Conservation (phyloP, 2,888 invertebrate species). For the Oscheius sp. region DNA sequence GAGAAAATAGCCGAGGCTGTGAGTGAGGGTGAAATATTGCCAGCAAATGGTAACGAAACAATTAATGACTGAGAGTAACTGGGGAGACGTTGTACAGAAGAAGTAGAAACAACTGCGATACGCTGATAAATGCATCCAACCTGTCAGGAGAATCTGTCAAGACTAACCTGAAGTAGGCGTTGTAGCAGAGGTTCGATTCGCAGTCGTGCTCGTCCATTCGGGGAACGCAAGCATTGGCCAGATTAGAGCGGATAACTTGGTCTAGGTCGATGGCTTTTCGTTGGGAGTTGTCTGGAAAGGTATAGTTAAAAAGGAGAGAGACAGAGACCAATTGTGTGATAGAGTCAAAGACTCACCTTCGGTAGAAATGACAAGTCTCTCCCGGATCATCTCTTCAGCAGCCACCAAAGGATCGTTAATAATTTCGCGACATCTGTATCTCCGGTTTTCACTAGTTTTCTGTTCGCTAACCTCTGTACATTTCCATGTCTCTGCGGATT, state of each 20-base stretch:
- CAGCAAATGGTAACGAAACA: not conserved
- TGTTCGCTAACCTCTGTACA: slow-evolving; percentile 1
- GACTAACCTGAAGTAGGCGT: slow-evolving; percentile 58
- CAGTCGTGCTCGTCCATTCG: slow-evolving; percentile 71
- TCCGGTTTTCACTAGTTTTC: not conserved
- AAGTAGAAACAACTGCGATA: not conserved
- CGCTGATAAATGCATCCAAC: not conserved
- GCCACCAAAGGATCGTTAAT: slow-evolving; percentile 64
- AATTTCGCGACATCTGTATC: slow-evolving; percentile 62
- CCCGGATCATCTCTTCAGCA: slow-evolving; percentile 68
- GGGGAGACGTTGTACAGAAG: not conserved
- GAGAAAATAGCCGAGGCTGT: not conserved
- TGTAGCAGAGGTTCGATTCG: slow-evolving; percentile 69
- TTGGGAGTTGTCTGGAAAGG: slow-evolving; percentile 50
- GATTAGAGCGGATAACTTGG: slow-evolving; percentile 68
- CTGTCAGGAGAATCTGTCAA: too few species aligned
- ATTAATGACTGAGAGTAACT: slow-evolving; percentile 7
- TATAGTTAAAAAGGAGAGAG: not conserved
- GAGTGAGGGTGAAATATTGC: not conserved
- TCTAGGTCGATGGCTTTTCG: slow-evolving; percentile 60
- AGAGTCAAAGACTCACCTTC: slow-evolving; percentile 53
- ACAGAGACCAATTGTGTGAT: too few species aligned
- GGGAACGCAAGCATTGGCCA: slow-evolving; percentile 72
- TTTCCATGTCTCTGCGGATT: slow-evolving; percentile 15
- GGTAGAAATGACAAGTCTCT: slow-evolving; percentile 57